Base-by-base conservation (phyloP, 2,797 vertebrate genomes). In the Ficedula albicollis region DNA sequence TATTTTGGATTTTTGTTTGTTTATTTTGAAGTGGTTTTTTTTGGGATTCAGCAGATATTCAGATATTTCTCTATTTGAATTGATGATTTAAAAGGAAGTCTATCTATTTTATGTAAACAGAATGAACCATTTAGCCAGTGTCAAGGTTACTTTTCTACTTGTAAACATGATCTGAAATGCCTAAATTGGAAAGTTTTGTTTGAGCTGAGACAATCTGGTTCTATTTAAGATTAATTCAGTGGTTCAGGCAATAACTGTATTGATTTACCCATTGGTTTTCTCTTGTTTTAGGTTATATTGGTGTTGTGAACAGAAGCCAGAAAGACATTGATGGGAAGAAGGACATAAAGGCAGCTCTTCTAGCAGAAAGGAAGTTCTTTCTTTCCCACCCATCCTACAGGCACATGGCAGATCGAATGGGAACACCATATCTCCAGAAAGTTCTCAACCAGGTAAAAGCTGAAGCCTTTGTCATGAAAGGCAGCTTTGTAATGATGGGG, bases 261-360 rank as follows among this genome's bases (percentile, higher is more conserved):
- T 68, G 34, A 85, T 44, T 75, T 73, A 51, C 10, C 15, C 8
- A 2, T 38, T 48, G 44, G 1, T 41, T 80, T 73, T 92, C 10
- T 94, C 15, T 76, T 68, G 23, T 21, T 58, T 20, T 75, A 99
- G 99, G 99, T 51, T 99, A 99, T 87, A 98, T 99, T 52, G 99
- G 99, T 8, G 99, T 99, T 56, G 99, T 99, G 82, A 99, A 99
- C 97, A 98, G 99, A 87, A 99, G 99, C 97, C 99, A 99, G 97
- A 99, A 99, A 96, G 99, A 99, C 96, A 99, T 99, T 3, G 99
- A 99, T 90, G 99, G 99, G 38, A 99, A 98, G 96, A 99, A 99
- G 97, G 99, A 99, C 96, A 99, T 99, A 89, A 98, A 98, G 3
- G 98, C 97, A 14, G 99, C 99, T 19, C 90, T 99, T 96, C 98